These are phyloP conservation scores for Epistrophe grossulariae DNA, from an alignment of 2,888 invertebrate species.

Conservation along the genomic window DNA sequence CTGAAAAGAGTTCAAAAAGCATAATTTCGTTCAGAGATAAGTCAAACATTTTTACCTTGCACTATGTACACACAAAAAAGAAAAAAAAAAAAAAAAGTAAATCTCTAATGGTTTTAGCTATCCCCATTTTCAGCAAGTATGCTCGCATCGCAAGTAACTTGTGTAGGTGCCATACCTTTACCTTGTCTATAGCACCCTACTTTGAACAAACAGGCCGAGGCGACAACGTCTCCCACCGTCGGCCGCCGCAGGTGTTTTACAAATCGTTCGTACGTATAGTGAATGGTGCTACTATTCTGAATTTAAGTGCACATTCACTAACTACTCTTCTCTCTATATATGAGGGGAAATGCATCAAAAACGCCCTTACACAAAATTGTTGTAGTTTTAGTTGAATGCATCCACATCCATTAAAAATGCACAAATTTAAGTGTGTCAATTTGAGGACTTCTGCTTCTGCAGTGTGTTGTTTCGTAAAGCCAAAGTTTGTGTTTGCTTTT, in stretches of 20 bases:
- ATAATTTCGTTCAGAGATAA: background rate
- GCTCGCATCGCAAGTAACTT: constrained; percentile 14
- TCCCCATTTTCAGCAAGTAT: background rate
- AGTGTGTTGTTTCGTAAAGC: background rate
- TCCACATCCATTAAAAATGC: constrained; percentile 50
- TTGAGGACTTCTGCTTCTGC: background rate
- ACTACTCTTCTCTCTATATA: background rate
- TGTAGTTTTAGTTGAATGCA: constrained; percentile 52
- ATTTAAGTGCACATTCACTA: constrained; percentile 57
- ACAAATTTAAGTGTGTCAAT: constrained; percentile 58
- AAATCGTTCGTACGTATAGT: constrained; percentile 4
- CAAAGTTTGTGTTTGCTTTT: constrained; percentile 25
- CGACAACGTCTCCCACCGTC: background rate
- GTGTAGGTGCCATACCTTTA: too few species aligned
- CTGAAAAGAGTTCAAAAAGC: background rate
- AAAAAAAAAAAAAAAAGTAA: background rate
- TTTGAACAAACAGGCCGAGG: background rate
- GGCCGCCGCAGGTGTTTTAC: constrained; percentile 22
- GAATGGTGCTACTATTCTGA: constrained; percentile 30
- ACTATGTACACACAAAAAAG: constrained; percentile 13
- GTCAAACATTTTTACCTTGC: background rate
- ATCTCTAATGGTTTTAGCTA: constrained; percentile 28
- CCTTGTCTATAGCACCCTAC: constrained; percentile 12
- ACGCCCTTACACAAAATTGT: constrained; percentile 42
- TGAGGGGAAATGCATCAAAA: background rate